Conservation (phyloP, 2,797 vertebrate species). For the Trachurus trachurus region DNA sequence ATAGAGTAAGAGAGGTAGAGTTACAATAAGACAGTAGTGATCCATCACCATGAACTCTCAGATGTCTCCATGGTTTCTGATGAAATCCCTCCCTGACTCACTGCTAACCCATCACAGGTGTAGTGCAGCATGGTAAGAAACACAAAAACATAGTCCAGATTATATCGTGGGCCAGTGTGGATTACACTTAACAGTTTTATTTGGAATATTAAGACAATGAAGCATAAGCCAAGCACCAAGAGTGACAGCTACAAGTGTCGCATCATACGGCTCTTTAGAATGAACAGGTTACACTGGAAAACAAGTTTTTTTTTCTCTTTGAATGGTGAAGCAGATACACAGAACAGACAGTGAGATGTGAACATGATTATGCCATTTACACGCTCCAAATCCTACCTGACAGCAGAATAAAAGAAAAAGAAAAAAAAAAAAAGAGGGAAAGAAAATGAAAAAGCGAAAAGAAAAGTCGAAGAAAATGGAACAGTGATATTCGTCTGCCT, state of each 20-base stretch:
- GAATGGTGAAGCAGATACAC: slow-evolving; percentile 76
- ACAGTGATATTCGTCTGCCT: slow-evolving; percentile 70
- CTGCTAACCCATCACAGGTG: neutral
- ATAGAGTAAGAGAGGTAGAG: too few relatives aligned
- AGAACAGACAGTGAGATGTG: slow-evolving; percentile 83
- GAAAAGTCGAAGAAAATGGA: slow-evolving; percentile 62
- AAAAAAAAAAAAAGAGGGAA: neutral
- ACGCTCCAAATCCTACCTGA: slow-evolving; percentile 80
- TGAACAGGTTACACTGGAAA: slow-evolving; percentile 85
- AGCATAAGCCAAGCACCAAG: slow-evolving; percentile 90
- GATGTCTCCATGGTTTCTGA: neutral
- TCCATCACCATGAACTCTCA: slow-evolving; percentile 4
- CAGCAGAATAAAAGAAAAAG: slow-evolving; percentile 60
- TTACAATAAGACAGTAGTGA: neutral
- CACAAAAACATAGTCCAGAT: slow-evolving; percentile 40
- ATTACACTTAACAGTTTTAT: slow-evolving; percentile 90
- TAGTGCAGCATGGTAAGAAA: neutral
- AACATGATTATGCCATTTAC: slow-evolving; percentile 82
- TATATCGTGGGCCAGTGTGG: slow-evolving; percentile 73
- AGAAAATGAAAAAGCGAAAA: slow-evolving; percentile 23
- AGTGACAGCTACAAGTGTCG: slow-evolving; percentile 89
- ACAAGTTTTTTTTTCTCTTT: slow-evolving; percentile 60
- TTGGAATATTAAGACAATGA: slow-evolving; percentile 92
- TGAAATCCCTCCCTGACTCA: neutral
- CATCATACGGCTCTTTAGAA: slow-evolving; percentile 86